These are phyloP conservation scores for Ypsolopha sequella DNA, from an alignment of 2,888 invertebrate genomes.

Conservation along the genomic window DNA sequence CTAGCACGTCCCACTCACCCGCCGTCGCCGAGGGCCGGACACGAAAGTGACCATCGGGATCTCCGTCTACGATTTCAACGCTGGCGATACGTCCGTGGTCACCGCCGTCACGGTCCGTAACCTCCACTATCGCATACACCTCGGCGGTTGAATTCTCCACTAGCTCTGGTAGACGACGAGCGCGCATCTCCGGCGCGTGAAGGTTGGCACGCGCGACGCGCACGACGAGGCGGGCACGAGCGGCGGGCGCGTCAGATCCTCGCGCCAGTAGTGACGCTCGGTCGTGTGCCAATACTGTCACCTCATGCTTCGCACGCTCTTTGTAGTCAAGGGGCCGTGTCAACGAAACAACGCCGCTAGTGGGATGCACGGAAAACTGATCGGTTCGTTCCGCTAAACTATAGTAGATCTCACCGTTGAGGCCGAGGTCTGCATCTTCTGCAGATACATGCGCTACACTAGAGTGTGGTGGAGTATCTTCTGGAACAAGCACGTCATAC, in stretches of 20 bases:
- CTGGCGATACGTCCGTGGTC: slow-evolving; percentile 86
- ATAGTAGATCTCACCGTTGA: slow-evolving; percentile 98
- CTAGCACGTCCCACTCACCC: slow-evolving; percentile 85
- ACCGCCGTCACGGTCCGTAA: slow-evolving; percentile 86
- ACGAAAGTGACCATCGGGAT: slow-evolving; percentile 90
- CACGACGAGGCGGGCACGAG: slow-evolving; percentile 82
- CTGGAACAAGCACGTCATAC: slow-evolving; percentile 88
- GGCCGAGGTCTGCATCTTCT: slow-evolving; percentile 95
- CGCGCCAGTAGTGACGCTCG: slow-evolving; percentile 76
- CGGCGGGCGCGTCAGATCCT: slow-evolving; percentile 73
- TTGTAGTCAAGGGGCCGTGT: slow-evolving; percentile 82
- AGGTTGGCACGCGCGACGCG: slow-evolving; percentile 87
- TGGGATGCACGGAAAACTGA: slow-evolving; percentile 93
- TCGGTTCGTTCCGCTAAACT: slow-evolving; percentile 86
- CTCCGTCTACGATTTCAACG: slow-evolving; percentile 89
- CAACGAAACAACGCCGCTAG: slow-evolving; percentile 88
- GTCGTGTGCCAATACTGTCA: slow-evolving; percentile 88
- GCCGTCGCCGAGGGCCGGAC: slow-evolving; percentile 73
- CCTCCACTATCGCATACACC: slow-evolving; percentile 90
- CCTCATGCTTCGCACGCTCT: slow-evolving; percentile 77
- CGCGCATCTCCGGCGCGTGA: slow-evolving; percentile 86
- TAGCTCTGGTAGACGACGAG: slow-evolving; percentile 84
- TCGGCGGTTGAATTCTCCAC: slow-evolving; percentile 85
- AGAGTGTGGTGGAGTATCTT: slow-evolving; percentile 88
- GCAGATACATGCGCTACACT: slow-evolving; percentile 86